Conservation (phyloP, 2,888 invertebrate species). For the Cryptus armator region DNA sequence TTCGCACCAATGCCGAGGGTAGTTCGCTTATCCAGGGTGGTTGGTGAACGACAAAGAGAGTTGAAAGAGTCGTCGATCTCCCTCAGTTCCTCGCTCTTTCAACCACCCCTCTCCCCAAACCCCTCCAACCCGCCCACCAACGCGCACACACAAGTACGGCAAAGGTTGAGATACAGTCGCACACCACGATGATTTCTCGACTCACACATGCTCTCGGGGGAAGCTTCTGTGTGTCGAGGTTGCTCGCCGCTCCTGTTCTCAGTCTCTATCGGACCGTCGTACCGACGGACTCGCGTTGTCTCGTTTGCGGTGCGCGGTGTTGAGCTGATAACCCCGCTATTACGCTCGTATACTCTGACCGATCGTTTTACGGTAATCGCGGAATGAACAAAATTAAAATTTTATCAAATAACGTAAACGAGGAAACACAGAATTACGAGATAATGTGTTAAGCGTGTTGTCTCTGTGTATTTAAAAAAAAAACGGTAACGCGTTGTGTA, state of each 20-base stretch:
- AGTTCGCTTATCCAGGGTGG: constrained; percentile 39
- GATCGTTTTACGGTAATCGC: background rate
- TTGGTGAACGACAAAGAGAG: constrained; percentile 48
- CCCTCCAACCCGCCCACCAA: background rate
- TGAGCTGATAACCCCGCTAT: background rate
- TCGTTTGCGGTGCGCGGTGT: constrained; percentile 29
- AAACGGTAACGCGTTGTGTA: background rate
- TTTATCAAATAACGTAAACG: background rate
- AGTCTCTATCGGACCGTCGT: constrained; percentile 66
- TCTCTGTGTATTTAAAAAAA: background rate
- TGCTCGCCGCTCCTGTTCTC: constrained; percentile 66
- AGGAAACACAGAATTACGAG: background rate
- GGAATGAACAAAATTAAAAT: background rate
- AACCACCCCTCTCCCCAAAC: background rate
- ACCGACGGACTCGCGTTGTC: constrained; percentile 56
- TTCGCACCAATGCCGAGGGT: constrained; percentile 25
- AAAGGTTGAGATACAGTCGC: constrained; percentile 37
- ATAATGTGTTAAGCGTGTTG: background rate
- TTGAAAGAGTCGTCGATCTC: constrained; percentile 53
- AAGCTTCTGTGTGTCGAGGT: constrained; percentile 50
- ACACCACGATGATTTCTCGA: constrained; percentile 7
- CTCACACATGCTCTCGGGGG: background rate
- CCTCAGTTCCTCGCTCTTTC: constrained; percentile 57
- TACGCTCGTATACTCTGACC: background rate
- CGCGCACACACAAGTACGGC: constrained; percentile 10